Evolutionary conservation across 2,113 vertebrate species (phyloP).

Genomic region (Colius striatus): DNA sequence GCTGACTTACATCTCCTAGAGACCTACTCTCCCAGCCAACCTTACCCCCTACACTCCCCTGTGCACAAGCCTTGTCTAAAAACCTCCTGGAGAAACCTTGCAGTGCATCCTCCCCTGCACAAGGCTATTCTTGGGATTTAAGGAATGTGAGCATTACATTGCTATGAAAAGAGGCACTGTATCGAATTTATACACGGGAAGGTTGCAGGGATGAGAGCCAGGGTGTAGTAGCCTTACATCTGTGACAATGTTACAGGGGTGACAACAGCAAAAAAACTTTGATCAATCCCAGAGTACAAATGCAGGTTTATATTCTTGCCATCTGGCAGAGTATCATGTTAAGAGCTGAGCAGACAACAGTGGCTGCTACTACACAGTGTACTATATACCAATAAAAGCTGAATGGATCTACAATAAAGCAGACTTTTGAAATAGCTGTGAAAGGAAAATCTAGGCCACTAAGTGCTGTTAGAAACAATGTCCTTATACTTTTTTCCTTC

Average conservation of each 20-base stretch:
- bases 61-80: not conserved
- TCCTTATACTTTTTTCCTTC: constrained; percentile 21
- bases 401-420: constrained; percentile 58
- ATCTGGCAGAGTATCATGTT: constrained; percentile 73
- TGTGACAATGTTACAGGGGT: constrained; percentile 46
- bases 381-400: constrained; percentile 65
- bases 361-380: constrained; percentile 48
- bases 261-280: constrained; percentile 63
- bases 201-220: not conserved
- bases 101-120: constrained; percentile 28
- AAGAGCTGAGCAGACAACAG: constrained; percentile 60
- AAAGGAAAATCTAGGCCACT: constrained; percentile 68
- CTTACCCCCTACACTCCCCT: not conserved
- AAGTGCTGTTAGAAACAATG: constrained; percentile 60
- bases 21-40: not conserved
- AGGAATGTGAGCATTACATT: constrained; percentile 19
- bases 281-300: constrained; percentile 55
- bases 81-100: not conserved
- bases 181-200: not conserved
- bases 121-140: constrained; percentile 38
- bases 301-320: constrained; percentile 67
- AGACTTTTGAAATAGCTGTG: constrained; percentile 62
- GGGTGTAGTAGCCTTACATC: constrained; percentile 29
- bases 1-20: not conserved
- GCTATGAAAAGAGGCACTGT: constrained; percentile 42